phyloP scores from a whole-genome alignment of 2,113 vertebrate species.

The Pteronura brasiliensis region DNA sequence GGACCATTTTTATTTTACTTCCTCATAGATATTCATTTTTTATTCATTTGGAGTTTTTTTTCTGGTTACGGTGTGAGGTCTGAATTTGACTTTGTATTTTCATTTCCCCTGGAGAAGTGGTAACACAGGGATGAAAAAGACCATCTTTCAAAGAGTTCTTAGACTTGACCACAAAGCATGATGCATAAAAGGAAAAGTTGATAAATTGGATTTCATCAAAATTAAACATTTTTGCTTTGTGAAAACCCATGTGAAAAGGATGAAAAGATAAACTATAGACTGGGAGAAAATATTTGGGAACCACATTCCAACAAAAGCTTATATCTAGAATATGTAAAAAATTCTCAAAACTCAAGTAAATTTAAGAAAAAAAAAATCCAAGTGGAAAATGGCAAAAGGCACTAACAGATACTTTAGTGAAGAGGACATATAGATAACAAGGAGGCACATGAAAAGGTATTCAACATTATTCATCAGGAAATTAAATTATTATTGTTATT shows the following conservation, averaged over 20 bases:
- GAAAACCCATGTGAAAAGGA: neutral
- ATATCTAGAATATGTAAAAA: neutral
- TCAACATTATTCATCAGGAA: neutral
- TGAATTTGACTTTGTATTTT: neutral
- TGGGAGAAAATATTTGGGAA: neutral
- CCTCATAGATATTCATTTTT: neutral
- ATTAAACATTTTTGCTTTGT: neutral
- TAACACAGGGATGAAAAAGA: neutral
- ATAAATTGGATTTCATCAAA: neutral
- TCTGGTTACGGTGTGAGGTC: neutral
- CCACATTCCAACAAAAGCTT: neutral
- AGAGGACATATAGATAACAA: neutral
- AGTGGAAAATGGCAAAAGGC: neutral
- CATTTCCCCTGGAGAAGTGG: neutral
- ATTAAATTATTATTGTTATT: neutral
- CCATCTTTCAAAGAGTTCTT: neutral
- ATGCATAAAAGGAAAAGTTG: neutral
- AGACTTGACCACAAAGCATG: neutral
- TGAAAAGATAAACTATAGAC: neutral
- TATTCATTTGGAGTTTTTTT: neutral
- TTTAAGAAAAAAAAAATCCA: neutral
- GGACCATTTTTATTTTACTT: neutral
- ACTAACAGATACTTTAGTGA: neutral
- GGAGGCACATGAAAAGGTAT: neutral
- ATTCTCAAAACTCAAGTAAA: neutral